Evolutionary conservation across 1,140 invertebrate genomes (phyloP), one percentile per base, ranked within the genome.

Genomic region (Chionoecetes opilio): DNA sequence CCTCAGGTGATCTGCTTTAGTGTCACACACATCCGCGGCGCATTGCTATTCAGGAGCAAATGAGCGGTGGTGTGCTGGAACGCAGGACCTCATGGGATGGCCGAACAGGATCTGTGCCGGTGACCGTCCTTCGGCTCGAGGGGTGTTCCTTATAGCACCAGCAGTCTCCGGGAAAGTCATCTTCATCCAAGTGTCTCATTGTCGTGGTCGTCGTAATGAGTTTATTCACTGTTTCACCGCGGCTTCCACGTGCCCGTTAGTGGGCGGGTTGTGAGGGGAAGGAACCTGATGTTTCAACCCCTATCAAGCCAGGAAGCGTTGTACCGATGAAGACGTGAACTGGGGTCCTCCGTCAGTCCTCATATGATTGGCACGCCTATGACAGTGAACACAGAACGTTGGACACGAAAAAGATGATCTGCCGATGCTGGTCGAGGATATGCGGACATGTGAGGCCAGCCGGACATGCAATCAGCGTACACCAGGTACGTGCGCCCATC

Each of bases 21-120:
- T 11, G 29, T 63, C 46, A 63, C 90, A 91, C 31, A 3, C 93
- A n/a, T n/a, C 87, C 17, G 85, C 93, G 1, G 37, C 41, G 8
- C 53, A 87, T 85, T 94, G 84, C 93, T 87, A 94, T 31, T 88
- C 93, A 17, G 38, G 37, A n/a, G n/a, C n/a, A n/a, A n/a, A n/a
- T n/a, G n/a, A n/a, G n/a, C n/a, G n/a, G n/a, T 91, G 87, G 46
- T 94, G 87, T 34, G 87, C 93, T 29, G 87, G 93, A 17, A 94
- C n/a, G 9, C 2, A 35, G 5, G 88, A 90, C 26, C 86, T 29
- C 14, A 94, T 90, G 26, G 93, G 93, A 37, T 87, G 34, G 29
- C 93, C 82, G 84, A 38, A 94, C 31, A 94, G 34, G 29, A 94
- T 31, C 34, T 94, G 93, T 6, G 93, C 87, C 8, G 93, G 93